Conservation (phyloP, 1,140 invertebrate species). For the Lasaia peninsularis region DNA sequence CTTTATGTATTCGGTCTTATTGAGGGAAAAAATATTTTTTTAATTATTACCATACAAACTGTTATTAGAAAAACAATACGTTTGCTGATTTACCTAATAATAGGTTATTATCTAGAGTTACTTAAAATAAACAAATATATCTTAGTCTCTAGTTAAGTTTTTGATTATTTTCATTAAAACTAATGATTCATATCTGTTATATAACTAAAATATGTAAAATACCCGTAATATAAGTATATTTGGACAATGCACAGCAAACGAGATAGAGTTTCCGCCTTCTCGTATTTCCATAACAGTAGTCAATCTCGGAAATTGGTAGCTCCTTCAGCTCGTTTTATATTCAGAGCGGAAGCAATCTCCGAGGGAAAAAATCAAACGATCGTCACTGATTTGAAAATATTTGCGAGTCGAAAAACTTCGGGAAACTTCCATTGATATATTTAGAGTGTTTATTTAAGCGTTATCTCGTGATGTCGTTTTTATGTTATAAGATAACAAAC, state of each 20-base stretch:
- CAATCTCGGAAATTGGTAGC: slow-evolving; percentile 38
- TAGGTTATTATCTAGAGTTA: too few relatives aligned
- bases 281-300: slow-evolving; percentile 55
- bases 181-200: too few relatives aligned
- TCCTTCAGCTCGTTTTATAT: slow-evolving; percentile 44
- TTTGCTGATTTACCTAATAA: too few relatives aligned
- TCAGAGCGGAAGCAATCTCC: slow-evolving; percentile 29
- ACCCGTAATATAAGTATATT: not conserved
- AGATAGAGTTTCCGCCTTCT: slow-evolving; percentile 32
- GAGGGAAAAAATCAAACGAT: slow-evolving; percentile 12
- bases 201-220: slow-evolving; percentile 14
- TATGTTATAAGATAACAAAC: too few relatives aligned
- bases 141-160: too few relatives aligned
- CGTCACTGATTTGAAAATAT: slow-evolving; percentile 22
- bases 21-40: too few relatives aligned
- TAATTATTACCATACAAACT: too few relatives aligned
- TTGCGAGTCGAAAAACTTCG: slow-evolving; percentile 19
- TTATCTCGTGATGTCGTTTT: not conserved
- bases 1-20: too few relatives aligned
- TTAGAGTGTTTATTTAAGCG: not conserved
- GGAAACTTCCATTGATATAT: not conserved
- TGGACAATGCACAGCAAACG: slow-evolving; percentile 40
- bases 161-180: too few relatives aligned
- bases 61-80: too few relatives aligned
- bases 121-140: too few relatives aligned